Conservation (phyloP, 2,113 vertebrate genomes). For the Apeltes quadracus region DNA sequence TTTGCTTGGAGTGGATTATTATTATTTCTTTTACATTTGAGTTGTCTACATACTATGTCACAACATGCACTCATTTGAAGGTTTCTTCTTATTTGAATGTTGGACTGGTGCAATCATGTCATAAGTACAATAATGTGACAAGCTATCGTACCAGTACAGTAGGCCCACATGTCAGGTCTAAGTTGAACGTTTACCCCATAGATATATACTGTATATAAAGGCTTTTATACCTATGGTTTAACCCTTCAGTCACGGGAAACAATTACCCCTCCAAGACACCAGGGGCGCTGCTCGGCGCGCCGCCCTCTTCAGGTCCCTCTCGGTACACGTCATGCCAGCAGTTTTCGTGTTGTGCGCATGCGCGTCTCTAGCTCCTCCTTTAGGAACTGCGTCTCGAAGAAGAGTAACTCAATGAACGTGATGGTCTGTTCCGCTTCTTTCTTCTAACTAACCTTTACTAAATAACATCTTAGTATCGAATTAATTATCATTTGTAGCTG, state of each 20-base stretch:
- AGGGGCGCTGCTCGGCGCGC: constrained; percentile 27
- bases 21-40: too few species aligned
- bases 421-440: neutral
- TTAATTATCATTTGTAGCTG: rapidly evolving
- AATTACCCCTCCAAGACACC: constrained; percentile 7
- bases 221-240: too few species aligned
- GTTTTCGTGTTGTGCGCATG: constrained; percentile 38
- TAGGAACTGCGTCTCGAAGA: neutral
- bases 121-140: too few species aligned
- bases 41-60: too few species aligned
- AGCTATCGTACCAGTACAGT: too few species aligned
- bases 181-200: too few species aligned
- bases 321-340: constrained; percentile 58
- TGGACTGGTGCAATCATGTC: too few species aligned
- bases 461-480: neutral
- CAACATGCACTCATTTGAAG: too few species aligned
- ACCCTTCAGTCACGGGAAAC: neutral
- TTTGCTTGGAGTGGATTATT: neutral
- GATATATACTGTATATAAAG: too few species aligned
- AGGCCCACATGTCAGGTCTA: too few species aligned
- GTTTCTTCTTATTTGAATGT: too few species aligned
- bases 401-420: neutral
- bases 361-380: neutral
- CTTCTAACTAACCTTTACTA: neutral
- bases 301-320: rapidly evolving